Conservation (phyloP, 2,797 vertebrate genomes). For the Acanthornis magna region DNA sequence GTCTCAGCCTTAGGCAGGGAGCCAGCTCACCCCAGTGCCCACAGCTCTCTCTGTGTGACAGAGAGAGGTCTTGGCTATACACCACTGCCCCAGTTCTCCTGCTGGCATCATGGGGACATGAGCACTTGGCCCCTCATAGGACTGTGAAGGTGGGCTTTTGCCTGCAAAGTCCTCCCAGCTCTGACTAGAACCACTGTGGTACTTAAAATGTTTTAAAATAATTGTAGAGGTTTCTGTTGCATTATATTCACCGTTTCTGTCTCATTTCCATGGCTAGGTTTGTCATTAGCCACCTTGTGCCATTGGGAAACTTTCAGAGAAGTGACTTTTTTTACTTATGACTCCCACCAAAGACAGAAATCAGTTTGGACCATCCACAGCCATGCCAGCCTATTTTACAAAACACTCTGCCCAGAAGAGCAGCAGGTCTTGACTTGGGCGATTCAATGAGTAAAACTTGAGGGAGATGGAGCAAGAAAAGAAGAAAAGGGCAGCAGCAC, state of each 20-base stretch:
- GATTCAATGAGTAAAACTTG: background rate
- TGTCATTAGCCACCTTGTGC: background rate
- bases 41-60: background rate
- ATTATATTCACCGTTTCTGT: background rate
- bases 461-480: background rate
- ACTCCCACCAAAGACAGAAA: background rate
- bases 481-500: background rate
- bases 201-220: background rate
- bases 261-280: background rate
- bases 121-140: background rate
- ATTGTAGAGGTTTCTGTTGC: background rate
- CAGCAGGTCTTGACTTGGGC: background rate
- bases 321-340: background rate
- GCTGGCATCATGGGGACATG: accelerated
- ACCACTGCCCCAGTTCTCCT: background rate
- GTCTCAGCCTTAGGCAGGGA: background rate
- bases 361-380: background rate
- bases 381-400: background rate
- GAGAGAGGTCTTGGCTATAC: background rate
- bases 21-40: background rate
- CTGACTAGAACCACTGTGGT: background rate
- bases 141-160: background rate
- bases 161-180: background rate
- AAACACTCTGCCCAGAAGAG: background rate
- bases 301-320: background rate